Base-by-base conservation (phyloP, 2,888 invertebrate genomes). In the Drosophila aldrichi region DNA sequence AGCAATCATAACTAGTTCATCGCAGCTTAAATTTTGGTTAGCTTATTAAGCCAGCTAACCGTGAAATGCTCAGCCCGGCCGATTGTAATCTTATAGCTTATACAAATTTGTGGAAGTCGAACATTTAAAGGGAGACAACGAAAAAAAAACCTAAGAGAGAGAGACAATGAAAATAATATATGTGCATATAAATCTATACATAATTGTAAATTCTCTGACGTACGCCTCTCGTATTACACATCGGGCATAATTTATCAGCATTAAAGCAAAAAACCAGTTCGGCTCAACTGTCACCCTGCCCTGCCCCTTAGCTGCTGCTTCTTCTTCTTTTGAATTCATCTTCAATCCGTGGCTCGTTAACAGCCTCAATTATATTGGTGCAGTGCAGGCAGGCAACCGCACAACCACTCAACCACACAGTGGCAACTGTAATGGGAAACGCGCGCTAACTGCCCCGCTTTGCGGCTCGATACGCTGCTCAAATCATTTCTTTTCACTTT, bases 191-290 rank as follows among this genome's bases (percentile, higher is more conserved):
- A 9, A 71, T 60, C 48, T 63, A 51, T 22, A 43, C 74, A 79
- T 74, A 60, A 70, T 79, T 79, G 70, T 76, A 57, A 62, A 65
- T 57, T 74, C 57, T 44, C 18, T 46, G 55, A 67, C 55, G 61
- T 43, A 32, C 56, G 66, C 38, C 41, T 57, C 77, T 82, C 80
- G 65, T 59, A 79, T 82, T 80, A 83, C 81, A 74, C 59, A 70
- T 48, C 41, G 38, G 57, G 56, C 68, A 72, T 81, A 83, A 88
- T 83, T 77, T 82, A 85, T 83, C 83, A 88, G 72, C 68, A 74
- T 82, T 79, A 69, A 77, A 56, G 66, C 54, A 32, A 70, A 62
- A 72, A 88, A 82, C 82, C 86, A 74, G 82, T 82, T 88, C 59
- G 52, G 55, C 51, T 22, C 49, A 59, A 49, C 66, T 67, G 66